Evolutionary conservation across 2,888 invertebrate genomes (phyloP), one percentile per base, ranked within the genome.

Genomic region (Amaurobius ferox): DNA sequence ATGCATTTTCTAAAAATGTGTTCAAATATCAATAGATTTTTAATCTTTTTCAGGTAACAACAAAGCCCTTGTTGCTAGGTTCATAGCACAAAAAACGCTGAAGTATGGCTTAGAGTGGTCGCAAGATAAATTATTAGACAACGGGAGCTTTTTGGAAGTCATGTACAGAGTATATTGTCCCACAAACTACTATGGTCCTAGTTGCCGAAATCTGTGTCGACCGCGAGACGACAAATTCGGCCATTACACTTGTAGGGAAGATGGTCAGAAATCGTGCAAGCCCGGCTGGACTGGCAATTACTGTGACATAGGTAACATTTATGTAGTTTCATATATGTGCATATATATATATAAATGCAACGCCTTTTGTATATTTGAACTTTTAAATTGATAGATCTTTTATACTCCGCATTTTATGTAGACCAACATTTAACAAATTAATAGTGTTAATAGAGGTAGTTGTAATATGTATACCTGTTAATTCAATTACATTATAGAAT

Each of bases 141-240:
- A 94, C 7, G 94, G 94, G 90, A 94, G 95, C 16, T 32, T 72
- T 23, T 83, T 90, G 26, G 87, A 86, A 32, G 89, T 89, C 81
- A 88, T 89, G 74, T 92, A 91, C 90, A 90, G 92, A 3, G 91
- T 92, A 39, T 85, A 90, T 44, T 92, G 93, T 88, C 90, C 91
- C 76, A 89, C 89, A 23, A 89, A 92, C 89, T 92, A 92, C 90
- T 93, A 91, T 94, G 97, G 97, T 92, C 94, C 96, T 90, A 97
- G 97, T 78, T 98, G 98, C 93, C 97, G 96, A 91, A 97, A 96
- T 91, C 96, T 97, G 92, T 98, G 98, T 92, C 94, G 97, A 88
- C 95, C 98, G 88, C 93, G 97, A 88, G 95, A 98, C 93, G 98
- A 98, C 93, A 95, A 95, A 91, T 97, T 98, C 92, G 98, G 98